Evolutionary conservation across 2,797 vertebrate species (phyloP), one percentile per base, ranked within the genome.

Genomic region (Scarus forsteni): DNA sequence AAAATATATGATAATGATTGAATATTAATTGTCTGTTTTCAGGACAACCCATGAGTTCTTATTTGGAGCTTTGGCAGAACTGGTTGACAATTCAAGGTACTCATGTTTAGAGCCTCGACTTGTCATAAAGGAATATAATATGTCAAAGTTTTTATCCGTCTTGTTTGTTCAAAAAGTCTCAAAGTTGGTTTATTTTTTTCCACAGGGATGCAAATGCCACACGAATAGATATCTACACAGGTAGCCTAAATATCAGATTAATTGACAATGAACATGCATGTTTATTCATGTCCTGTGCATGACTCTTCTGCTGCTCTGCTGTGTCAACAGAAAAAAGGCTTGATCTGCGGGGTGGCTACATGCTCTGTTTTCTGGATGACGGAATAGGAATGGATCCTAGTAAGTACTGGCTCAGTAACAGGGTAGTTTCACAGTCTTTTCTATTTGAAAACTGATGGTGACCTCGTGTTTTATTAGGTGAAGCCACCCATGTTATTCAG

Each of bases 31-130:
- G 8, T 79, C 44, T 89, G 1, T 11, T 94, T 95, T 86, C 93
- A 99, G 98, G 91, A 99, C 98, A 75, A 99, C 98, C 40, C 98
- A 99, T 3, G 98, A 99, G 89, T 99, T 99, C 88, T 93, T 99
- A 75, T 99, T 99, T 90, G 98, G 98, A 85, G 98, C 98, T 59
- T 93, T 99, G 92, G 98, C 98, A 48, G 98, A 99, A 85, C 96
- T 99, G 75, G 97, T 99, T 82, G 98, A 99, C 93, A 99, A 99
- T 79, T 98, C 98, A 87, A 98, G 98, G 98, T 99, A 96, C 35
- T 10, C 6, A 6, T 27, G 27, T 56, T 45, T 0, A 27, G 3
- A n/a, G 2, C 10, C 1, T 46, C 1, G 6, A 42, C 12, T 46
- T 44, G 8, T 49, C 68, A 38, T 49, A 16, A 74, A 16, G 43